These are phyloP conservation scores for Pogonocichla stellata DNA, from an alignment of 2,113 vertebrate species.

Conservation along the genomic window DNA sequence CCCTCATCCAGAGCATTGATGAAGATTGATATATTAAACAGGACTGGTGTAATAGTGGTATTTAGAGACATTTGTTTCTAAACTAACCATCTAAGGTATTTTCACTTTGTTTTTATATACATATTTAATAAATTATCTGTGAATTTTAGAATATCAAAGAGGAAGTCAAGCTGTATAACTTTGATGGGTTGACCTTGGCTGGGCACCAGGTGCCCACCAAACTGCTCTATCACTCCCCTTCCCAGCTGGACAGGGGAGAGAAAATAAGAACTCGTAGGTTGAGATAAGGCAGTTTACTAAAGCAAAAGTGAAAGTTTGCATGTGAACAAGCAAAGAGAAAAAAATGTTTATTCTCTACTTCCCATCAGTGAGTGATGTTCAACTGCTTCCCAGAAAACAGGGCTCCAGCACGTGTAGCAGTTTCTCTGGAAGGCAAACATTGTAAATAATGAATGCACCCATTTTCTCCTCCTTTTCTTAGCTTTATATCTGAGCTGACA, in stretches of 20 bases:
- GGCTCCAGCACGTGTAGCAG: not conserved
- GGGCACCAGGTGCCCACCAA: not conserved
- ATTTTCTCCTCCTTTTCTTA: not conserved
- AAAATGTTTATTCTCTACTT: not conserved
- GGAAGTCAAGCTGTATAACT: not conserved
- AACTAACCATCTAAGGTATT: not conserved
- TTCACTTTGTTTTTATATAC: not conserved
- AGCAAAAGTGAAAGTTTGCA: not conserved
- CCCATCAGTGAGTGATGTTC: not conserved
- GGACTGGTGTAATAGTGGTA: not conserved
- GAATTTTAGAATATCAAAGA: not conserved
- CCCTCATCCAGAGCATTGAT: not conserved
- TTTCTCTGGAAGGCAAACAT: not conserved
- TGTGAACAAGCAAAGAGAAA: not conserved
- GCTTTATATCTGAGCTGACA: not conserved
- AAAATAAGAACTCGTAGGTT: not conserved
- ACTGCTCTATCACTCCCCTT: not conserved
- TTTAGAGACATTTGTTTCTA: not conserved
- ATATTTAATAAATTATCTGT: not conserved
- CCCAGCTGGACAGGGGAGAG: not conserved
- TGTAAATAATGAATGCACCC: not conserved
- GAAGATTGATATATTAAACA: not conserved
- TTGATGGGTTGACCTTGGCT: not conserved
- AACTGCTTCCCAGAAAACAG: not conserved
- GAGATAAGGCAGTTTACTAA: not conserved